phyloP scores from a whole-genome alignment of 2,888 invertebrate genomes.

The Tenthredo scrophulariae region DNA sequence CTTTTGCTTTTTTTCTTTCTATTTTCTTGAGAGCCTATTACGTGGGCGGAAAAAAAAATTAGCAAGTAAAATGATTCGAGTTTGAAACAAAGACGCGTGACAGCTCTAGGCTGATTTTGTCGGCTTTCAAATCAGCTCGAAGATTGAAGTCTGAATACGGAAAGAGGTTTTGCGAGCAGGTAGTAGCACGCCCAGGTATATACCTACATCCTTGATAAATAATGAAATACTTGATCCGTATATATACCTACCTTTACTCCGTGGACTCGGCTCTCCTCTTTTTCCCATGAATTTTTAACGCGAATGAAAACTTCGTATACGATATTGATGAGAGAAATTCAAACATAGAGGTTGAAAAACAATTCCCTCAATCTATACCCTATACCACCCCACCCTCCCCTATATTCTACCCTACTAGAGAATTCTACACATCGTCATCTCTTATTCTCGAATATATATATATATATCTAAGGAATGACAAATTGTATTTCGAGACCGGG shows the following conservation, averaged over 20 bases:
- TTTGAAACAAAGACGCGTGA: background rate
- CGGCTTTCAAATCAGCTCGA: background rate
- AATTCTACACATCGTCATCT: background rate
- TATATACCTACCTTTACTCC: background rate
- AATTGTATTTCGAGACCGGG: background rate
- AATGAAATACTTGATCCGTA: background rate
- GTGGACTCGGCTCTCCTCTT: background rate
- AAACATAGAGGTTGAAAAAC: too few species aligned
- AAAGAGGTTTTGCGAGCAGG: background rate
- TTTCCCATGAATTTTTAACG: background rate
- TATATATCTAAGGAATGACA: background rate
- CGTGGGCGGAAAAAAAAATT: background rate
- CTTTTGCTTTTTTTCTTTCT: too few species aligned
- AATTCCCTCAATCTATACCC: too few species aligned
- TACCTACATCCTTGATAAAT: background rate
- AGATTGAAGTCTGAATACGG: background rate
- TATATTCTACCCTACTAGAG: background rate
- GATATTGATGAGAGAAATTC: too few species aligned
- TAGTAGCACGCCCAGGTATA: background rate
- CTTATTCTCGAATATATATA: background rate
- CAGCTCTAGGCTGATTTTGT: background rate
- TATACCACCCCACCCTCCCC: too few species aligned
- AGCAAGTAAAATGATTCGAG: background rate
- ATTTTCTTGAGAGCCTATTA: background rate
- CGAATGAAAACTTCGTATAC: background rate